phyloP scores from a whole-genome alignment of 2,888 invertebrate species.

The Sussaba pulchella region DNA sequence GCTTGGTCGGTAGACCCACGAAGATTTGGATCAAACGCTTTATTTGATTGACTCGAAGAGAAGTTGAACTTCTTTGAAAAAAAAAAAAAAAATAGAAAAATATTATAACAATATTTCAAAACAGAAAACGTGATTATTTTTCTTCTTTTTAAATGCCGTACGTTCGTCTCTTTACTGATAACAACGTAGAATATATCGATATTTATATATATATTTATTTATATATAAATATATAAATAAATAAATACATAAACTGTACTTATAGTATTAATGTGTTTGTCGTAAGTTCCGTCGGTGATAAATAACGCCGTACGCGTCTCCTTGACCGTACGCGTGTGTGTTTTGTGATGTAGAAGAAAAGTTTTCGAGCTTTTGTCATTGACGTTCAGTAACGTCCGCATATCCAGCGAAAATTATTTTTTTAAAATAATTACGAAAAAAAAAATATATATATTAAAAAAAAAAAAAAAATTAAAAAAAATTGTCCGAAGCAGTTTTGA shows the following conservation, averaged over 20 bases:
- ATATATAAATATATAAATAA: no score
- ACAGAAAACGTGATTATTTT: constrained; percentile 7
- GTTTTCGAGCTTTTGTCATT: constrained; percentile 42
- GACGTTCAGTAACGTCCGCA: neutral
- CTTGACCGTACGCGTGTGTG: constrained; percentile 25
- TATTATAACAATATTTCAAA: neutral
- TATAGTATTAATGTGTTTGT: constrained; percentile 63
- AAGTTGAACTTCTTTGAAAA: constrained; percentile 25
- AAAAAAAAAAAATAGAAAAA: constrained; percentile 6
- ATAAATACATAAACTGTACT: constrained; percentile 66
- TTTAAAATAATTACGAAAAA: constrained; percentile 47
- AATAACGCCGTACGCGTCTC: constrained; percentile 36
- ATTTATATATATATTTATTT: constrained; percentile 64
- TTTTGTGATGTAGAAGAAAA: constrained; percentile 47
- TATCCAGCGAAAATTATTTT: constrained; percentile 55
- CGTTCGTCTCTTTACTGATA: constrained; percentile 45
- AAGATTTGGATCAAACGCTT: neutral
- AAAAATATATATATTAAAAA: no score
- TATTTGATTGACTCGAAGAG: constrained; percentile 1
- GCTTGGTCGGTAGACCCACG: neutral
- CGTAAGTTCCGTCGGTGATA: constrained; percentile 33
- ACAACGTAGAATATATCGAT: constrained; percentile 49
- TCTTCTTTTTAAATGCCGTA: neutral
- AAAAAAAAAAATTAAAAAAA: neutral
- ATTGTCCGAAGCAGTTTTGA: neutral